Base-by-base conservation (phyloP, 2,797 vertebrate species). In the Choloepus didactylus region DNA sequence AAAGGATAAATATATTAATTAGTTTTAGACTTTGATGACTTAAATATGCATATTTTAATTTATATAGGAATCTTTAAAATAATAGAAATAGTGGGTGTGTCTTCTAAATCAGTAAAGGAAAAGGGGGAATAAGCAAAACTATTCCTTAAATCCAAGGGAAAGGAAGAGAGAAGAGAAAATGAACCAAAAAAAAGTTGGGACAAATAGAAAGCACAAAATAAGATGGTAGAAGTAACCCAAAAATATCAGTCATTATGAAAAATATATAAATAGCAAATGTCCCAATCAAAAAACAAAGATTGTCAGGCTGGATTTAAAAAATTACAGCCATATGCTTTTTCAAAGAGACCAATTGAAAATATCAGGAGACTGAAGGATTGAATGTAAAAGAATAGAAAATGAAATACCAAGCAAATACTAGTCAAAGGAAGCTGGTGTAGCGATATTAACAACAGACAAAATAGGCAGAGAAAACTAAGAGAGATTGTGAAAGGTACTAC, bases 301-400 rank as follows among this genome's bases (percentile, higher is more conserved):
- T 46, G 23, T 79, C 31, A 93, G 46, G 54, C 1, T 59, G 70
- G 31, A 15, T 51, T 90, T 88, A 14, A 3, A 38, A 29, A 72
- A 66, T 79, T 92, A 29, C 1, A 73, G 56, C 31, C 38, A 77
- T 44, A 35, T 86, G 35, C 27, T 67, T 15, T 95, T 91, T 93
- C 72, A 73, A 92, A 81, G 67, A 76, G 54, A 77, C 9, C 94
- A 41, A 77, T 81, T 49, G 49, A 82, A 92, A 84, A 29, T 9
- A 88, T 54, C 16, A 85, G 35, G 64, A 46, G 54, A 29, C 9
- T 72, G 54, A 86, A 91, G 79, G 15, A 5, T 14, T 38, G 4
- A 51, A 21, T 15, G 66, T 15, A 54, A 51, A 69, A 86, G 21
- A 31, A 66, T 18, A 86, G 72, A 21, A 81, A 70, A n/a, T 86